These are phyloP conservation scores for Plectropomus leopardus DNA, from an alignment of 2,113 vertebrate genomes.

Conservation along the genomic window DNA sequence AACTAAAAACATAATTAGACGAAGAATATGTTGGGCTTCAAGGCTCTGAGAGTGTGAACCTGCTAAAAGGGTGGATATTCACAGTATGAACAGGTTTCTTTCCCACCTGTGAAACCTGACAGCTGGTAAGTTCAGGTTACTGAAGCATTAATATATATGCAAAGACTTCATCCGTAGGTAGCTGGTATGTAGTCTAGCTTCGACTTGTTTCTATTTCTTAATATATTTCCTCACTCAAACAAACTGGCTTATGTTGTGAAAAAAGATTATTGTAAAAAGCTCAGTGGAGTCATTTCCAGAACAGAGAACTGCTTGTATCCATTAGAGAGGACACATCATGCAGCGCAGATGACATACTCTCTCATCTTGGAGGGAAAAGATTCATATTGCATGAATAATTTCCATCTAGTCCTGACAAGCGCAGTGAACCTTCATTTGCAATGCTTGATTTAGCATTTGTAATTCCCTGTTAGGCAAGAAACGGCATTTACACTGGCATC, in stretches of 20 bases:
- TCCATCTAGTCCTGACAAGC: constrained; percentile 72
- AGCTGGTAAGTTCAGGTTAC: background rate
- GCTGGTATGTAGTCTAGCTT: background rate
- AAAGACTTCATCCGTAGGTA: too few species aligned
- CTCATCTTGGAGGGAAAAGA: constrained; percentile 66
- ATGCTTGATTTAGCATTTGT: constrained; percentile 81
- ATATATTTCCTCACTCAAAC: constrained; percentile 15
- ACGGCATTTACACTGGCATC: constrained; percentile 70
- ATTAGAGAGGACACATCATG: constrained; percentile 60
- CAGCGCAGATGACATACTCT: constrained; percentile 61
- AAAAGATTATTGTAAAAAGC: constrained; percentile 22
- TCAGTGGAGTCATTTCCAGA: constrained; percentile 54
- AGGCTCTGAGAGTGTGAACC: background rate
- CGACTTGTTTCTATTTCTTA: background rate
- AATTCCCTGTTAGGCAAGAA: constrained; percentile 78
- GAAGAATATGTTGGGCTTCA: background rate
- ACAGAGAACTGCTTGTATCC: constrained; percentile 49
- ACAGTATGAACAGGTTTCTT: background rate
- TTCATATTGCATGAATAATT: constrained; percentile 79
- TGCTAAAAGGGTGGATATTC: background rate
- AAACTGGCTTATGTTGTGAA: constrained; percentile 16
- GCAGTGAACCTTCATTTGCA: constrained; percentile 76
- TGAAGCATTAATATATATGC: background rate
- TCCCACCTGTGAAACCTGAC: background rate
- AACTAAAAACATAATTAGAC: background rate